Evolutionary conservation across 2,113 vertebrate species (phyloP), one percentile per base, ranked within the genome.

Genomic region (Apodemus speciosus): DNA sequence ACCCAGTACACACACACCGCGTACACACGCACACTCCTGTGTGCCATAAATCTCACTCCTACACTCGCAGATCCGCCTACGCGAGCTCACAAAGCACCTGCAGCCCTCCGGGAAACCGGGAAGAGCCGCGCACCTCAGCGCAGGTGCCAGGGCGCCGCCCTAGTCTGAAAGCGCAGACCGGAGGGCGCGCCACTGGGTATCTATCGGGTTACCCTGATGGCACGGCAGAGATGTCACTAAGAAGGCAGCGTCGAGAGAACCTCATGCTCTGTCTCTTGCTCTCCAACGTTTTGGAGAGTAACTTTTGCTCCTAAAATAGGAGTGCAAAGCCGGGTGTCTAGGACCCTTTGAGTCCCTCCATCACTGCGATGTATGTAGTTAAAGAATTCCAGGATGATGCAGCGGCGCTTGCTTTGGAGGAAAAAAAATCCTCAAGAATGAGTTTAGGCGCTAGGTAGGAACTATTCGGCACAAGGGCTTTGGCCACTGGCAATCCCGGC

Each of bases 201-300:
- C 88, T 93, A 94, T 93, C 71, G n/a, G 86, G 72, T 93, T 93
- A 92, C 27, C 88, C 20, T 9, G 51, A 43, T 23, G 85, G 89
- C 58, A 56, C 60, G 93, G 90, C 92, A 92, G 89, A 62, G 88
- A 80, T 49, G 7, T 51, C 80, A 53, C 51, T 11, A 60, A 11
- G 53, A 79, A 79, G 80, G 85, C 88, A 32, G 92, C 88, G 10
- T 43, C 18, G 69, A 38, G 60, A 96, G 66, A 97, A 96, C 81
- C 91, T 73, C 68, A 0, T 2, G 11, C 16, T 25, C 1, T 0
- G n/a, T 0, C 16, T 38, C 73, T n/a, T 62, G 18, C 27, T 60
- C 18, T 3, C 2, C 6, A 8, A 35, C 43, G 62, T n/a, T n/a
- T 40, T 25, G 30, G 56, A 20, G 56, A 94, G 23, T n/a, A 79